Base-by-base conservation (phyloP, 1,140 invertebrate species). In the Ceratina australensis region DNA sequence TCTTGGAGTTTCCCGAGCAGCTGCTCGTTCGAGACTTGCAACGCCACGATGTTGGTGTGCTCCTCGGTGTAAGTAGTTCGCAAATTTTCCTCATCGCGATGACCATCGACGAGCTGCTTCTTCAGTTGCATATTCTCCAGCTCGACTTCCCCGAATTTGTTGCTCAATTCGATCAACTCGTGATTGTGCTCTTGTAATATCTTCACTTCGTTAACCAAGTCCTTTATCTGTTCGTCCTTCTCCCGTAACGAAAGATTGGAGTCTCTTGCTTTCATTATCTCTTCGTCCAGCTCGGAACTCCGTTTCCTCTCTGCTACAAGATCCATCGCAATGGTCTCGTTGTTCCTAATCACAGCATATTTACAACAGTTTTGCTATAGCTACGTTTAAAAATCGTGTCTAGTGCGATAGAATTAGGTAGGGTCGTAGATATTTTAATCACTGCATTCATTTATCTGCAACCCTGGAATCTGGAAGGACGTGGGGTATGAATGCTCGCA, bases 131-230 rank as follows among this genome's bases (percentile, higher is more conserved):
- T 49, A 82, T 92, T 92, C 16, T 92, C 91, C 2, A 83, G 60
- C 66, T 92, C 92, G 0, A 91, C 56, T 66, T 87, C 77, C 2
- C 78, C 82, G 20, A 86, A 88, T 42, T 90, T 90, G 0, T 87
- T 86, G 42, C 88, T 92, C 0, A 90, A 56, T 0, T 66, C 56
- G 0, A 90, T 79, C 7, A 92, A 77, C 59, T 92, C 90, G 8
- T 74, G 84, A 50, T 92, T 92, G 56, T 92, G 90, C n/a, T 92
- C 87, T 20, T 92, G 90, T 8, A 92, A 57, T 42, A 88, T 85
- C 60, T 90, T 87, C 4, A 91, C 81, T 67, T 92, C 91, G 13
- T 82, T 89, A 15, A 68, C 60, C 28, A 92, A 59, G 65, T 90
- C 89, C 5, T 72, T 65, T 76, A 92, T 91, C 50, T 85, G 87